Conservation (phyloP, 2,797 vertebrate species). For the Eulemur mongoz region DNA sequence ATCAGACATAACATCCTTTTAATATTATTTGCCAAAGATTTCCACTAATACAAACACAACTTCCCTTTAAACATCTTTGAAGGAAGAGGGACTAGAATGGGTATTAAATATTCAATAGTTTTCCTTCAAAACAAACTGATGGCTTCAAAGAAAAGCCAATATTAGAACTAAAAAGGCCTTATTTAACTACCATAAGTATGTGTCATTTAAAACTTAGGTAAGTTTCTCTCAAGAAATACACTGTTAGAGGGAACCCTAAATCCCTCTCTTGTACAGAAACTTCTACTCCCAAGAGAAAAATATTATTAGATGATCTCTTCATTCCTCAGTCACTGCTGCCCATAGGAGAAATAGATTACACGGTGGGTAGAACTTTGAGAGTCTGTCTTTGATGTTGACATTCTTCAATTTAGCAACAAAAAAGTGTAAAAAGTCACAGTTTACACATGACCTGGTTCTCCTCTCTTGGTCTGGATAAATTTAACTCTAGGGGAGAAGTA, state of each 20-base stretch:
- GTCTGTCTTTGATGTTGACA: neutral
- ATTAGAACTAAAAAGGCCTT: slow-evolving; percentile 5
- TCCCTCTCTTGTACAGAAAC: neutral
- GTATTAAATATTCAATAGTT: slow-evolving; percentile 18
- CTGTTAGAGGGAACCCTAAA: neutral
- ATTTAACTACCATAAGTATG: neutral
- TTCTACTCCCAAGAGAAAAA: slow-evolving; percentile 13
- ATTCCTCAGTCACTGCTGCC: neutral
- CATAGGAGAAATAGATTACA: neutral
- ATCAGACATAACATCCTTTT: slow-evolving; percentile 63
- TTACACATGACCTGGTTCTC: neutral
- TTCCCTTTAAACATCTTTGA: slow-evolving; percentile 59
- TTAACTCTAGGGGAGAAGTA: neutral
- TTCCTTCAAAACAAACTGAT: slow-evolving; percentile 60
- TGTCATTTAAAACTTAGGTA: slow-evolving; percentile 20
- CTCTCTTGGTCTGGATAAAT: neutral
- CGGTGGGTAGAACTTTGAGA: neutral
- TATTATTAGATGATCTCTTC: neutral
- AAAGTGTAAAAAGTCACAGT: neutral
- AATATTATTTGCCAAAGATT: slow-evolving; percentile 60
- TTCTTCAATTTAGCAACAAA: neutral
- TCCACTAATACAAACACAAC: neutral
- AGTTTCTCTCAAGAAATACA: neutral
- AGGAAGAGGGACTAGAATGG: neutral
- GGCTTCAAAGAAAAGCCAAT: neutral